phyloP scores from a whole-genome alignment of 2,797 vertebrate genomes.

The Heliangelus exortis region DNA sequence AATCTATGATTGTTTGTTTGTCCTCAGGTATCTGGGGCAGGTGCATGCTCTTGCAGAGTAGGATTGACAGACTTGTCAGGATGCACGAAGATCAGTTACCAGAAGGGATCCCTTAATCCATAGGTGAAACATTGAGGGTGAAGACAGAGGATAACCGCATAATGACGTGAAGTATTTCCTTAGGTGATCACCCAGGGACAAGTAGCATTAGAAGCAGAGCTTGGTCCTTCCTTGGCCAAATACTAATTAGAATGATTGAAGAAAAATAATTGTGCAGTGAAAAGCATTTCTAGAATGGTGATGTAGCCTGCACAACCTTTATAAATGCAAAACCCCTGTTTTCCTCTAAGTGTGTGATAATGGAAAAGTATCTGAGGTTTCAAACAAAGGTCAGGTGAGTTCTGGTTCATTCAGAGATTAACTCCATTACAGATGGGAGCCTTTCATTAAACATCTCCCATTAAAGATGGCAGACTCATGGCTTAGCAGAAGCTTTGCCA shows the following conservation, averaged over 20 bases:
- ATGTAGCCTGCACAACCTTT: not conserved
- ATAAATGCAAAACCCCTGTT: not conserved
- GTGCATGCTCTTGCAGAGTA: not conserved
- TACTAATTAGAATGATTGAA: not conserved
- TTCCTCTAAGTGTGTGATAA: not conserved
- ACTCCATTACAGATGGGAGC: not conserved
- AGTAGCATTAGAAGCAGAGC: not conserved
- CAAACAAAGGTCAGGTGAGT: not conserved
- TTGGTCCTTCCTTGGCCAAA: not conserved
- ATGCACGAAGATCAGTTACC: not conserved
- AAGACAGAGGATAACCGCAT: not conserved
- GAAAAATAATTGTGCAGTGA: not conserved
- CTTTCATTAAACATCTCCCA: not conserved
- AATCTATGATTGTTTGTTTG: not conserved
- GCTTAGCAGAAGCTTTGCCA: not conserved
- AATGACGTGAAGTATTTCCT: not conserved
- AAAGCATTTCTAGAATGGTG: not conserved
- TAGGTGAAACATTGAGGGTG: not conserved
- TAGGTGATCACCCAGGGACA: not conserved
- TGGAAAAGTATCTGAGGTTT: slow-evolving; percentile 8
- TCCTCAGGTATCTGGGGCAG: not conserved
- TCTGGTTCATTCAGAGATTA: not conserved
- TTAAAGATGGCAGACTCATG: not conserved
- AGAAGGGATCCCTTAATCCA: not conserved
- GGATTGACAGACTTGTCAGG: not conserved